Evolutionary conservation across 2,888 invertebrate genomes (phyloP), one percentile per base, ranked within the genome.

Genomic region (Asteroscopus sphinx): DNA sequence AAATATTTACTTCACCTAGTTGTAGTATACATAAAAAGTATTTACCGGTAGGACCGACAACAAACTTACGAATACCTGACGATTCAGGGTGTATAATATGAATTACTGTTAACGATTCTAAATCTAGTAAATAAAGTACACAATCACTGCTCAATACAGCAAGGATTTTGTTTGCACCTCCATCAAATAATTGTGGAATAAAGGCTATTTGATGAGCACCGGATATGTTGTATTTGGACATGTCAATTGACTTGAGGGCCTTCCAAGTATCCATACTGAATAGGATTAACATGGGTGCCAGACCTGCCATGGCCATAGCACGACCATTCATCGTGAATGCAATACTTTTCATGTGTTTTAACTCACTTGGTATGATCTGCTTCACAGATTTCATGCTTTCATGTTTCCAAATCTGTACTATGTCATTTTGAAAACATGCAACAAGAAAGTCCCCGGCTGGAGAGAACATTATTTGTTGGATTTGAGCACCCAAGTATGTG

Each of bases 321-420:
- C 95, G 88, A 0, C 96, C 96, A 86, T 96, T 95, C 88, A 94
- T 95, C 0, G 96, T 96, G 73, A 96, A 96, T 21, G 95, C 93
- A 68, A 96, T 93, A 66, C 94, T 95, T 86, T 94, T 96, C 65
- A 96, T 89, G 68, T 94, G 93, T 51, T 95, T 95, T 81, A 95
- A 92, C 55, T 94, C 91, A 71, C 89, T 93, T 2, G 95, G 92
- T 68, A 95, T 92, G 17, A 96, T 95, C 81, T 96, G 95, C 62
- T 95, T 95, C 1, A 96, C 89, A 0, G 95, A 95, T 71, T 96
- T 95, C 86, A 97, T 95, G 13, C 94, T 95, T 56, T 95, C 92
- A 68, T 95, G 95, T 57, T 95, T 95, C 97, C 97, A 97, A 70
- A 96, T 93, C 80, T 97, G 96, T 13, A 97, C 93, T 0, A 95